These are phyloP conservation scores for Acrocephalus scirpaceus DNA, from an alignment of 2,797 vertebrate genomes.

Conservation along the genomic window DNA sequence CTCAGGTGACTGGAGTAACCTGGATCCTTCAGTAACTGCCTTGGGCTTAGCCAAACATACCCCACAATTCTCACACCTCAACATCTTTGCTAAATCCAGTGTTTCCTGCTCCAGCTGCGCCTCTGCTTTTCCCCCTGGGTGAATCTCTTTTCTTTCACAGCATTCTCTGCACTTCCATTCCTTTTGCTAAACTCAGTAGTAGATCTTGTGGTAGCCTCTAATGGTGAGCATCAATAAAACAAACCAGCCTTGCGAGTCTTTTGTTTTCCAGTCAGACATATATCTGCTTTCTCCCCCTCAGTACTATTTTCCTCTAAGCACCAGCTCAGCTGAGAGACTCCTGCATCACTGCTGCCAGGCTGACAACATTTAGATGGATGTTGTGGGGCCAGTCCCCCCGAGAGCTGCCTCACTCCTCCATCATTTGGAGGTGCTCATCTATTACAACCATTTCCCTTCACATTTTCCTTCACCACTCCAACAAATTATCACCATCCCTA, in stretches of 20 bases:
- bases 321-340: conserved; percentile 36
- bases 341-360: conserved; percentile 21
- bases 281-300: conserved; percentile 34
- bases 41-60: neutral
- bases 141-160: neutral
- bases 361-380: neutral
- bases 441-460: conserved; percentile 6
- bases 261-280: conserved; percentile 44
- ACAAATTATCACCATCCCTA: neutral
- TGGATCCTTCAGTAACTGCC: neutral
- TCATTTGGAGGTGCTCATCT: neutral
- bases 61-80: neutral
- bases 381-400: neutral
- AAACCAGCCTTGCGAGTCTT: conserved; percentile 22
- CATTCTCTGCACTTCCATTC: neutral
- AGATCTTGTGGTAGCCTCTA: conserved; percentile 49
- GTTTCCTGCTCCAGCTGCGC: neutral
- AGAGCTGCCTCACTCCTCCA: neutral
- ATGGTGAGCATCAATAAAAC: conserved; percentile 64
- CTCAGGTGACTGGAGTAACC: neutral
- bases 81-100: neutral
- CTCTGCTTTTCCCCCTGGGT: neutral
- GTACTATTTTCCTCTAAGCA: conserved; percentile 32
- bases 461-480: neutral
- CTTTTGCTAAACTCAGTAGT: neutral